phyloP scores from a whole-genome alignment of 2,888 invertebrate genomes.

The Lasioglossum malachurum region DNA sequence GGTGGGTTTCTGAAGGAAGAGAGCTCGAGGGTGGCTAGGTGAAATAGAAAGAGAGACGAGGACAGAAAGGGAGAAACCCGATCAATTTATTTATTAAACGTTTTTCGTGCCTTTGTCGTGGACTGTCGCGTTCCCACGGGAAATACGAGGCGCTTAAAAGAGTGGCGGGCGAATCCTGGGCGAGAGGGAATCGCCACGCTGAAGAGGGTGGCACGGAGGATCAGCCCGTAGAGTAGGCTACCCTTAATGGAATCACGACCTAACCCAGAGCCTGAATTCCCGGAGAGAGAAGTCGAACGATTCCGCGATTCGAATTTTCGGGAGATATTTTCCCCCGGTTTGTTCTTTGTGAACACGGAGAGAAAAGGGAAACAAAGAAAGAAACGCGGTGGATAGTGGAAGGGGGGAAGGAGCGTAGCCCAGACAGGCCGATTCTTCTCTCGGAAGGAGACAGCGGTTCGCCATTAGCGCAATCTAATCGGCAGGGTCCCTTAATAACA shows the following conservation, averaged over 20 bases:
- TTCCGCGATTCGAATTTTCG: constrained; percentile 19
- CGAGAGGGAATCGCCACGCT: constrained; percentile 48
- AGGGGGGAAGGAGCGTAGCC: constrained; percentile 15
- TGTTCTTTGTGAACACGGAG: background rate
- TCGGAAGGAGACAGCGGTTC: constrained; percentile 79
- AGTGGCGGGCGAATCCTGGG: constrained; percentile 51
- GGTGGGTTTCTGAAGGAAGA: background rate
- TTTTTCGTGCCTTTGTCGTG: constrained; percentile 75
- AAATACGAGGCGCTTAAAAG: constrained; percentile 78
- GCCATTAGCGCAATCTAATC: constrained; percentile 84
- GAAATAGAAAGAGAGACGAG: constrained; percentile 2
- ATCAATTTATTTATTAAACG: constrained; percentile 82
- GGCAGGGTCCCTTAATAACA: constrained; percentile 82
- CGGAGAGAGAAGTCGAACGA: background rate
- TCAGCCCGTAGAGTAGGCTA: constrained; percentile 44
- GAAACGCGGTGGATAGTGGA: background rate
- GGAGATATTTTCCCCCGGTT: background rate
- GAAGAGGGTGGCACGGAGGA: constrained; percentile 45
- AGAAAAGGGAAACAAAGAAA: background rate
- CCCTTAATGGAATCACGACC: constrained; percentile 63
- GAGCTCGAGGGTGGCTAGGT: background rate
- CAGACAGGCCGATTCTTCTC: constrained; percentile 65
- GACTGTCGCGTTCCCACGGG: constrained; percentile 76
- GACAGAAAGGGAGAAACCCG: constrained; percentile 71
- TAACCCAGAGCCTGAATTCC: background rate